A percentile compares a stretch with the other conserved stretches of the same genome.
phyloP scores from a whole-genome alignment of 2,113 vertebrate genomes.

The Cyphomyrus plagiostoma region DNA sequence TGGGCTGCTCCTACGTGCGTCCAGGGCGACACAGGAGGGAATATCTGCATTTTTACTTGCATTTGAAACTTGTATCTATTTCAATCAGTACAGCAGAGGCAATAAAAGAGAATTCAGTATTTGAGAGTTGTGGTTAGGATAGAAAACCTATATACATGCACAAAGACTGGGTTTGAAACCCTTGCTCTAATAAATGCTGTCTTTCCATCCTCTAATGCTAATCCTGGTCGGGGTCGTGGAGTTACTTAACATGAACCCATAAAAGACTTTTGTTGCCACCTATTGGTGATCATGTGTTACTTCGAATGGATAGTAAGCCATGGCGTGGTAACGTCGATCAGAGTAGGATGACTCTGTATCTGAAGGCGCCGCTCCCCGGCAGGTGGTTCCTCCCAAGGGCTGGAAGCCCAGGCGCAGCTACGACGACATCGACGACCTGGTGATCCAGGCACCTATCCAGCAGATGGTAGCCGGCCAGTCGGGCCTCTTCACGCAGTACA shows the following conservation, averaged over 20 bases:
- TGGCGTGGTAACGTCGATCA: not conserved
- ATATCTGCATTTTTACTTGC: not conserved
- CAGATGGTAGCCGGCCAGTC: conserved; percentile 96
- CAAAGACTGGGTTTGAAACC: not conserved
- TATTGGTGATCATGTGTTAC: not conserved
- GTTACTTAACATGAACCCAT: not conserved
- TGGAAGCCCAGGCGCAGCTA: conserved; percentile 88
- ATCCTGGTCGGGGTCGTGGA: not conserved
- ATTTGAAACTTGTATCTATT: not conserved
- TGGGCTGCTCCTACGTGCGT: not conserved
- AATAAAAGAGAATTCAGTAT: not conserved
- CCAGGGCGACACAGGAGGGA: not conserved
- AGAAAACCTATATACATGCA: not conserved
- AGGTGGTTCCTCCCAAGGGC: conserved; percentile 91
- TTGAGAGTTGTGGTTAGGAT: not conserved
- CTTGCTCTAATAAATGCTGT: not conserved
- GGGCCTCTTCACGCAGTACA: conserved; percentile 95
- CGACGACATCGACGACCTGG: conserved; percentile 87
- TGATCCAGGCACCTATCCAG: conserved; percentile 92
- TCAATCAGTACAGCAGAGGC: not conserved
- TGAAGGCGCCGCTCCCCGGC: not conserved
- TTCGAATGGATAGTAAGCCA: not conserved
- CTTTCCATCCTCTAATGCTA: not conserved
- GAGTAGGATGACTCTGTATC: not conserved
- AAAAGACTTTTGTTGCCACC: not conserved